Base-by-base conservation (phyloP, 2,888 invertebrate species). In the Portevinia maculata region DNA sequence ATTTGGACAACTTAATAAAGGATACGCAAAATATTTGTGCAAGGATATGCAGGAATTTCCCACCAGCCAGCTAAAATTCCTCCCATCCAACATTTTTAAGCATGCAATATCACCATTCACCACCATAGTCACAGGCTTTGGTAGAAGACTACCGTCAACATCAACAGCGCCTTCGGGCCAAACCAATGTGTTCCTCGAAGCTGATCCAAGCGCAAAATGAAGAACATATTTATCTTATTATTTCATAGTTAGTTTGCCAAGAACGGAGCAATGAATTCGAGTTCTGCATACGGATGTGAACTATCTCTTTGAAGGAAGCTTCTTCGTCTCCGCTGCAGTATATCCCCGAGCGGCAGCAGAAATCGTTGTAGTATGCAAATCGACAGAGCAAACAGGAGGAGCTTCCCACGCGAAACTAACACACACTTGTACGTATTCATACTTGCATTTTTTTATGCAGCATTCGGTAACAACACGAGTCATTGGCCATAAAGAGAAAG, bases 1-100 rank as follows among this genome's bases (percentile, higher is more conserved):
- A 75, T 81, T 81, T 81, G 81, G 75, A 81, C 81, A 81, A 81
- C 81, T 81, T 75, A 81, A 75, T 81, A 81, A 81, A 75, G 81
- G 81, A 81, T 81, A 75, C 64, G 60, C 59, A 81, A 75, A 81
- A 81, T 81, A 64, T 75, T 75, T 81, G 64, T 75, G 81, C 75
- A 75, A 70, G 81, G 75, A 81, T 81, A 75, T 81, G 75, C 81
- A 70, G 53, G 81, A 81, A 75, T 81, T 75, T 81, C 81, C 70
- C 81, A 24, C 81, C 69, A 81, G 69, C 70, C 46, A 81, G 75
- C 70, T 59, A 75, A 71, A 79, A 75, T 64, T 59, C 57, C 69
- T 48, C 69, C 44, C 74, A 44, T 41, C 6, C 50, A 41, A 53
- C 46, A 53, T 53, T 32, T 37, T 13, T 46, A 76, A 76, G 67